Evolutionary conservation across 2,888 invertebrate species (phyloP), one percentile per base, ranked within the genome.

Genomic region (Syritta pipiens): DNA sequence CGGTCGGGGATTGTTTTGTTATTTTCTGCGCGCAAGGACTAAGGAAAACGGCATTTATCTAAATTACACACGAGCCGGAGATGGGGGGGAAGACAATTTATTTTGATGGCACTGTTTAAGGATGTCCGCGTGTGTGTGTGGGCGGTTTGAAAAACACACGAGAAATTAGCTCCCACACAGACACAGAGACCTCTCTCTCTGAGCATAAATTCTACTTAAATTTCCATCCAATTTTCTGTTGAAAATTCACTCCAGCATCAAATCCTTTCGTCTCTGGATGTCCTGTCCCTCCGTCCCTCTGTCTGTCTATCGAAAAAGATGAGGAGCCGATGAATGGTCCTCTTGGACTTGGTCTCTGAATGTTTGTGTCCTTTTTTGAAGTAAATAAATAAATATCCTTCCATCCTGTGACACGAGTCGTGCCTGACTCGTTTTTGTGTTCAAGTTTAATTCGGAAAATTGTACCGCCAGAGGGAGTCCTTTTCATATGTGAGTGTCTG

Each of bases 1-100:
- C n/a, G n/a, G n/a, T n/a, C n/a, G n/a, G n/a, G n/a, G n/a, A n/a
- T n/a, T n/a, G n/a, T n/a, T n/a, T n/a, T n/a, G n/a, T n/a, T n/a
- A n/a, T n/a, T n/a, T n/a, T n/a, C n/a, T n/a, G 14, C 14, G 9
- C 14, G 19, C 37, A 17, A 14, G 3, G 7, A 17, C 17, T 4
- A 35, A 63, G 57, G 49, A 30, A 69, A 69, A 63, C 32, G 59
- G 63, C 71, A 77, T 77, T 71, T 77, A 77, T 71, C 76, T 77
- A 77, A 77, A 77, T 77, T 77, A 77, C 76, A 77, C 76, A 71
- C 71, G 71, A 71, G 63, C 71, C 46, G n/a, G n/a, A n/a, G n/a
- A n/a, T n/a, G n/a, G n/a, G n/a, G n/a, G n/a, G n/a, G n/a, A n/a
- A 77, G 71, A 71, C 71, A 59, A 77, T 77, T 77, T 71, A 71